A percentile compares a stretch with the other conserved stretches of the same genome.
Evolutionary conservation across 2,888 invertebrate species (phyloP).

Genomic region (Tortricodes alternella): DNA sequence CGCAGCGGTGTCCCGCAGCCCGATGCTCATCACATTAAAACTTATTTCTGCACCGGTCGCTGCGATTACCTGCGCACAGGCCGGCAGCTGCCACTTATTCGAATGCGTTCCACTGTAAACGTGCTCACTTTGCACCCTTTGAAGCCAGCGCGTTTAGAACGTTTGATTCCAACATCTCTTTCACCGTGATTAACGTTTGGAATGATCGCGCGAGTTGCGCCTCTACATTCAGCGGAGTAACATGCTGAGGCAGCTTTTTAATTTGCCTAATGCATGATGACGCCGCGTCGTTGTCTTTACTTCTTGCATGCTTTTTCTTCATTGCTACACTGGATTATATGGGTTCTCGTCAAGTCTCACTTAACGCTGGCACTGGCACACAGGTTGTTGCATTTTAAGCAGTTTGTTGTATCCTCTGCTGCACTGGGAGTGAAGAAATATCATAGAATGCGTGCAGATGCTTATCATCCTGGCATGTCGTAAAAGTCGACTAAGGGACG

Average conservation of each 20-base stretch:
- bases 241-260: slow-evolving; percentile 70
- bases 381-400: slow-evolving; percentile 69
- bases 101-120: slow-evolving; percentile 67
- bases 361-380: slow-evolving; percentile 59
- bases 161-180: slow-evolving; percentile 74
- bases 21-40: slow-evolving; percentile 58
- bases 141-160: slow-evolving; percentile 63
- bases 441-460: no score
- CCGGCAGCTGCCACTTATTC: slow-evolving; percentile 56
- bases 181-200: slow-evolving; percentile 54
- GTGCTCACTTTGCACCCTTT: slow-evolving; percentile 73
- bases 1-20: slow-evolving; percentile 27
- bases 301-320: slow-evolving; percentile 60
- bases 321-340: slow-evolving; percentile 69
- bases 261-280: slow-evolving; percentile 78
- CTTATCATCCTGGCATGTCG: no score
- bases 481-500: no score
- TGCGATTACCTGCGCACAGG: slow-evolving; percentile 62
- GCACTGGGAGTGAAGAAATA: no score
- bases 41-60: slow-evolving; percentile 65
- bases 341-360: slow-evolving; percentile 55
- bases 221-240: slow-evolving; percentile 54
- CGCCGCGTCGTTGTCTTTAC: slow-evolving; percentile 36
- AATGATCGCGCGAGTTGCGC: slow-evolving; percentile 49
- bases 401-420: slow-evolving; percentile 71